Base-by-base conservation (phyloP, 2,797 vertebrate species). In the Scolopax bukidnonensis region DNA sequence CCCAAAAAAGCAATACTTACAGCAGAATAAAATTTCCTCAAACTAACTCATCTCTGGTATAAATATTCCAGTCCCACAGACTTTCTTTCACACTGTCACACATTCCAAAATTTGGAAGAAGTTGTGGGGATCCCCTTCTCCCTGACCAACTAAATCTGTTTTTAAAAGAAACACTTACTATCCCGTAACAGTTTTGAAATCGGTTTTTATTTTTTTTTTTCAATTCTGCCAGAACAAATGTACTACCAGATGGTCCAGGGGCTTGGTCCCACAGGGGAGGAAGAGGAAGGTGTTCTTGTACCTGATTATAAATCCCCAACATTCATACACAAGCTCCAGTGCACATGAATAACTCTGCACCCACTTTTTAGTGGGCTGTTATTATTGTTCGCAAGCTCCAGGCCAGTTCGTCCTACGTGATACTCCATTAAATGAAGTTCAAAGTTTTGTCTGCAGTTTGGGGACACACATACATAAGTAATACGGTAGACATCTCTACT, bases 401-500 rank as follows among this genome's bases (percentile, higher is more conserved):
- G 67, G 84, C 74, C 92, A 82, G 82, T 82, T 94, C 70, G 87
- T 88, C 91, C 87, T 73, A 90, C 80, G 33, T 54, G 67, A 93
- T 84, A 82, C 80, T 93, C 68, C 83, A 59, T 57, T 83, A 73
- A 73, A 91, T 94, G 84, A 89, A 94, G 67, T 63, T 73, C 69
- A 32, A 30, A 82, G 59, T 74, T 94, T 64, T 70, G 23, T 86
- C 74, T 83, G 87, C 84, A 87, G 32, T 40, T 91, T 83, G 63
- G 73, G 79, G 59, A 93, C 82, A 96, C 93, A 95, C 81, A 82
- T 56, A 95, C 76, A 84, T 8, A 92, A 92, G 71, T 84, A 93
- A 95, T 93, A 94, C 11, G 48, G 86, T 86, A 83, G 13, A 95
- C 96, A 89, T 89, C 57, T 96, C 92, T 97, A 97, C 79, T 95